Evolutionary conservation across 2,888 invertebrate species (phyloP).

Genomic region (Baccha elongata): DNA sequence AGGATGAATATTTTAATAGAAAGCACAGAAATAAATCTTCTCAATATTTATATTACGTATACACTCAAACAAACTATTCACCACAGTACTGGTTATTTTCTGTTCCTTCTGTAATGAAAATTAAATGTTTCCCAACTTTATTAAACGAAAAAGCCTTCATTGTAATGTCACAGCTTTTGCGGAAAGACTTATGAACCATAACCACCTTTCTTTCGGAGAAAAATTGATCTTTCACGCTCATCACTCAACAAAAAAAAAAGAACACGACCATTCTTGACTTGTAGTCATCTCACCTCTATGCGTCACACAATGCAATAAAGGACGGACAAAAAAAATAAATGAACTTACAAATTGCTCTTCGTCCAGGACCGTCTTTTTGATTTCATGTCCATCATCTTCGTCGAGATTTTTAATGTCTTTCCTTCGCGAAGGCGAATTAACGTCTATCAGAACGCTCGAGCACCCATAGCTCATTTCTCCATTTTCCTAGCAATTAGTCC

Average conservation of each 20-base stretch:
- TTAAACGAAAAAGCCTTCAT: not conserved
- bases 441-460: constrained; percentile 91
- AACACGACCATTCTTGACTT: not conserved
- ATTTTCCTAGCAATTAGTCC: constrained; percentile 81
- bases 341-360: constrained; percentile 90
- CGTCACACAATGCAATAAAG: not conserved
- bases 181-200: constrained; percentile 8
- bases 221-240: constrained; percentile 2
- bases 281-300: constrained; percentile 1
- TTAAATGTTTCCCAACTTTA: not conserved
- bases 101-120: not conserved
- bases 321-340: not conserved
- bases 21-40: not conserved
- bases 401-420: constrained; percentile 89
- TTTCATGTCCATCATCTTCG: constrained; percentile 91
- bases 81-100: not conserved
- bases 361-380: constrained; percentile 91
- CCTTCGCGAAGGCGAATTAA: constrained; percentile 91
- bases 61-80: not conserved
- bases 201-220: not conserved
- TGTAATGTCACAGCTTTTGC: constrained; percentile 13
- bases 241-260: not conserved
- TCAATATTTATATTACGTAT: not conserved
- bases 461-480: constrained; percentile 86
- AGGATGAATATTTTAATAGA: not conserved